These are phyloP conservation scores for Crocidura indochinensis DNA, from an alignment of 2,797 vertebrate species.

Conservation along the genomic window DNA sequence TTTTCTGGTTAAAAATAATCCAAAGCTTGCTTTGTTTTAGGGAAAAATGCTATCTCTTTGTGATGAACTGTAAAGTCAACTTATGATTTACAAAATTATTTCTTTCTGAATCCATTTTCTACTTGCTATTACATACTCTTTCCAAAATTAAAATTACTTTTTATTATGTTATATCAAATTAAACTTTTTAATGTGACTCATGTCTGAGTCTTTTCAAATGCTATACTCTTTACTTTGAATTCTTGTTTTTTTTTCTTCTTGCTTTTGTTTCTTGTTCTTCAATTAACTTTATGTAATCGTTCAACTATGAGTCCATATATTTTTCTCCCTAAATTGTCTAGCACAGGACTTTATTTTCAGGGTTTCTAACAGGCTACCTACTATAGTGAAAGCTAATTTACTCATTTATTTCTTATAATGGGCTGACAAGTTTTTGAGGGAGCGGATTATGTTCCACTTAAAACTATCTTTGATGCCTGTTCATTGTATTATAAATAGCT, in stretches of 20 bases:
- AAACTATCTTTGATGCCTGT: constrained; percentile 3
- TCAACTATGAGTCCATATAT: neutral
- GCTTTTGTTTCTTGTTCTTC: neutral
- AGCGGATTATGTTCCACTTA: neutral
- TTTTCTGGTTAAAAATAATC: constrained; percentile 34
- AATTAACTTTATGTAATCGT: neutral
- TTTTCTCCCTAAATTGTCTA: neutral
- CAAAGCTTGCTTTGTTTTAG: neutral
- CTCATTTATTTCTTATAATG: neutral
- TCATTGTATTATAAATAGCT: neutral
- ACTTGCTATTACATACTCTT: neutral
- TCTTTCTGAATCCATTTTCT: neutral
- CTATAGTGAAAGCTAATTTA: neutral
- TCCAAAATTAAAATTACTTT: neutral
- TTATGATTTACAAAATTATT: neutral
- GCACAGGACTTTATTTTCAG: neutral
- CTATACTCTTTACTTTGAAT: neutral
- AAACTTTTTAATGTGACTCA: neutral
- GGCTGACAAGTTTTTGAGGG: neutral
- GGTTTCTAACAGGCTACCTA: neutral
- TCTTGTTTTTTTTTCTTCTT: neutral
- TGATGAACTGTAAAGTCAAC: neutral
- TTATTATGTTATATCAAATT: neutral
- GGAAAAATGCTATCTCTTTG: neutral
- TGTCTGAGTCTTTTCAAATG: constrained; percentile 3